phyloP scores from a whole-genome alignment of 2,888 invertebrate genomes.

The Diplolepis rosae region DNA sequence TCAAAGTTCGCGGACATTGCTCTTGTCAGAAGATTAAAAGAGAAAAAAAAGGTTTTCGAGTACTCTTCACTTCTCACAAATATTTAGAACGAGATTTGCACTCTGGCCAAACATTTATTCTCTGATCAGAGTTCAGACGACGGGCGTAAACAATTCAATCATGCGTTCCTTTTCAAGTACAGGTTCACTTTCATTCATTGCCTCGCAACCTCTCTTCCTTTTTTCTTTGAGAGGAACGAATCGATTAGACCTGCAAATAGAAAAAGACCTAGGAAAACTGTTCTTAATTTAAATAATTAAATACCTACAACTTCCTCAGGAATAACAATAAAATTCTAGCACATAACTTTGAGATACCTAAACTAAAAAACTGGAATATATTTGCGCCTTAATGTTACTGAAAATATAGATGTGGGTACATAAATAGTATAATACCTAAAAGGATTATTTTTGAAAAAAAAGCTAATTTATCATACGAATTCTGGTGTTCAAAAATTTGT shows the following conservation, averaged over 20 bases:
- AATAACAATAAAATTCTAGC: too few relatives aligned
- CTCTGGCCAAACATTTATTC: conserved; percentile 9
- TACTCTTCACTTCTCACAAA: neutral
- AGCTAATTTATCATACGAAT: too few relatives aligned
- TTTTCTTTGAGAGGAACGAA: neutral
- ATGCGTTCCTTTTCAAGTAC: conserved; percentile 10
- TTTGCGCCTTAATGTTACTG: too few relatives aligned
- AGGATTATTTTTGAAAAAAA: too few relatives aligned
- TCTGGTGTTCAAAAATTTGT: too few relatives aligned
- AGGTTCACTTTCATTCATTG: conserved; percentile 27
- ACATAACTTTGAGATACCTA: too few relatives aligned
- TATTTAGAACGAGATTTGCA: neutral
- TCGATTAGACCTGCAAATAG: conserved; percentile 2
- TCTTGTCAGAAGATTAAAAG: neutral
- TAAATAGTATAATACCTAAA: too few relatives aligned
- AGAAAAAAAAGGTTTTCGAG: neutral
- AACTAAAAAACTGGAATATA: too few relatives aligned
- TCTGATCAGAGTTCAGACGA: neutral
- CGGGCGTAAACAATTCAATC: conserved; percentile 8
- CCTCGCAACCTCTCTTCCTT: neutral
- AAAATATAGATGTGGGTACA: too few relatives aligned
- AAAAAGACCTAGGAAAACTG: neutral
- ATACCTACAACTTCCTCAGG: too few relatives aligned
- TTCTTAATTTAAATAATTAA: neutral
- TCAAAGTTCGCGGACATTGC: neutral